phyloP scores from a whole-genome alignment of 2,113 vertebrate species.

The Hippolais icterina region DNA sequence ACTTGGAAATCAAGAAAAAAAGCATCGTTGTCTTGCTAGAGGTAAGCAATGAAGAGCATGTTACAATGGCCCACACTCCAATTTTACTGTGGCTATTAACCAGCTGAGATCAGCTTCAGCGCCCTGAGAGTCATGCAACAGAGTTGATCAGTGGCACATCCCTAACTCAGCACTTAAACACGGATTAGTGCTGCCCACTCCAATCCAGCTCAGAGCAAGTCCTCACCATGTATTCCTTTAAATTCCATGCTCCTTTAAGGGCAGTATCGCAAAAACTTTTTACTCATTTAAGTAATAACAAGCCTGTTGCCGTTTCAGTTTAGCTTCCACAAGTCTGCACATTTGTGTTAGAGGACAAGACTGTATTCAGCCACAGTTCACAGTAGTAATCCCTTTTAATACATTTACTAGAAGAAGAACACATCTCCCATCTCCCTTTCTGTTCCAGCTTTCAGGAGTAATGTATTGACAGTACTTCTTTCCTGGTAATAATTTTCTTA shows the following conservation, averaged over 20 bases:
- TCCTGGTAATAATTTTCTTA: not conserved
- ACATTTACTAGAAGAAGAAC: not conserved
- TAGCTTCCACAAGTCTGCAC: not conserved
- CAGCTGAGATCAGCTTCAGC: not conserved
- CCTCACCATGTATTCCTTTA: not conserved
- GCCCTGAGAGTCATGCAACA: not conserved
- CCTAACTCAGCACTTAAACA: not conserved
- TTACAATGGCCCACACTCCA: not conserved
- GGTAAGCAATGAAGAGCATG: not conserved
- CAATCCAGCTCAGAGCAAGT: not conserved
- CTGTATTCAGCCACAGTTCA: not conserved
- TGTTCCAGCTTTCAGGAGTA: conserved; percentile 26
- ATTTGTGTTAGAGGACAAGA: not conserved
- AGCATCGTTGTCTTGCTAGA: not conserved
- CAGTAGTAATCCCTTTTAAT: not conserved
- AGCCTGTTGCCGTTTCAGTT: not conserved
- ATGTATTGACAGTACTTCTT: not conserved
- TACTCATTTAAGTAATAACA: not conserved
- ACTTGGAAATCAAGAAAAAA: not conserved
- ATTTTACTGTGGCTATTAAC: not conserved
- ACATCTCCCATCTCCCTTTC: not conserved
- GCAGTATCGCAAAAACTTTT: not conserved
- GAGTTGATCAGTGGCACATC: not conserved
- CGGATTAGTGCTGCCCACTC: not conserved
- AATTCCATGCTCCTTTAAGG: not conserved